Conservation (phyloP, 2,113 vertebrate species). For the Pristiophorus japonicus region DNA sequence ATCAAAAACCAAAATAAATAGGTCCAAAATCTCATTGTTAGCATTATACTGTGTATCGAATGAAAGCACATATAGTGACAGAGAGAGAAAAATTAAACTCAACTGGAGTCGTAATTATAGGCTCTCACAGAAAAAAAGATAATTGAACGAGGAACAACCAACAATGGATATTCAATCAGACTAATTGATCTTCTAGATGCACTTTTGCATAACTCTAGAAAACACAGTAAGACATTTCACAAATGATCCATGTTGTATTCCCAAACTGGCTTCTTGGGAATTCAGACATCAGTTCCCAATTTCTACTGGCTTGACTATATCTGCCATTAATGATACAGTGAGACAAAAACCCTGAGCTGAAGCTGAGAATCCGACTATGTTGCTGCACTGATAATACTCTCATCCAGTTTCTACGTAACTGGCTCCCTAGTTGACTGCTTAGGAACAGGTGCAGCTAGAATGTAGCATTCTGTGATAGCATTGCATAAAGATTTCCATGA, state of each 20-base stretch:
- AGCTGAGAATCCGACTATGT: background rate
- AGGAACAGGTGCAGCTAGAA: conserved; percentile 6
- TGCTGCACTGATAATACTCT: background rate
- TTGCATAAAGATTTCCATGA: background rate
- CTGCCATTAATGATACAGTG: background rate
- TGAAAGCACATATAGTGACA: background rate
- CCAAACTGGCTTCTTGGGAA: background rate
- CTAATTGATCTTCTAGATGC: background rate
- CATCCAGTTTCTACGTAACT: background rate
- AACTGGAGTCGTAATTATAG: background rate
- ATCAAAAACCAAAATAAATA: background rate
- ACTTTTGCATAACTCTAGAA: background rate
- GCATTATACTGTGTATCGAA: background rate
- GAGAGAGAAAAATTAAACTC: background rate
- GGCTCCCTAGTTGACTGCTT: background rate
- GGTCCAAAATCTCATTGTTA: background rate
- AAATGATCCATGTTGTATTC: background rate
- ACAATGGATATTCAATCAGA: background rate
- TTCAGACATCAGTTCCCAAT: background rate
- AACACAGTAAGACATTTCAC: background rate
- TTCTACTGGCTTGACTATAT: no score
- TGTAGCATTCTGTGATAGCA: background rate
- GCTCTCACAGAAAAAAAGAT: background rate
- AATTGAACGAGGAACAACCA: background rate
- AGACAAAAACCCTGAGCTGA: background rate